Conservation (phyloP, 2,888 invertebrate genomes). For the Scrobipalpa atriplicella region DNA sequence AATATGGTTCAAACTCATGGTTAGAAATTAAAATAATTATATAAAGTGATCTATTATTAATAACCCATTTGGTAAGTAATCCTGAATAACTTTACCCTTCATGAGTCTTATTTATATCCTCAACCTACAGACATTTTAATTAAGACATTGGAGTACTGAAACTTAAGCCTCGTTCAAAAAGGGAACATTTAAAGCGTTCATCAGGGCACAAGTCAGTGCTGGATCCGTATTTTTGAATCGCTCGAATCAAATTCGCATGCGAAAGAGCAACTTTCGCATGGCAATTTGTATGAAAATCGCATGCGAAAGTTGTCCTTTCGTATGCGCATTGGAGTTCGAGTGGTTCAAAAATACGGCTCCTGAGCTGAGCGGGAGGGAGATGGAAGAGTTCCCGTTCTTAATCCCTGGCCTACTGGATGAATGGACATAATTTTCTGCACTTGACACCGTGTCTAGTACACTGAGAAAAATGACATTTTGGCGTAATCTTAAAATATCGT, state of each 20-base stretch:
- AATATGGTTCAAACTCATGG: too few species aligned
- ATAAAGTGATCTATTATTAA: too few species aligned
- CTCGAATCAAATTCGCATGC: too few species aligned
- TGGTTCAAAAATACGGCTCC: too few species aligned
- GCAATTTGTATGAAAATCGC: too few species aligned
- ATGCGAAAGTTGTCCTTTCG: too few species aligned
- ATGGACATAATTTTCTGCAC: conserved; percentile 81
- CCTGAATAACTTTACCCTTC: not conserved
- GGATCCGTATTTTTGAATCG: too few species aligned
- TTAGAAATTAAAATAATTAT: too few species aligned
- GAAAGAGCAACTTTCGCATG: too few species aligned
- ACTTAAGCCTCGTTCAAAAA: conserved; percentile 21
- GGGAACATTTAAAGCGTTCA: conserved; percentile 43
- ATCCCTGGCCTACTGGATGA: conserved; percentile 72
- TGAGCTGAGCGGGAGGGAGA: conserved; percentile 57
- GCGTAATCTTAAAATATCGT: too few species aligned
- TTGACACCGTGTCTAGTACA: conserved; percentile 73
- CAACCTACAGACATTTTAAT: conserved; percentile 53
- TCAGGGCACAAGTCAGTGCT: conserved; percentile 58
- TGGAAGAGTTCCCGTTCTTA: conserved; percentile 76
- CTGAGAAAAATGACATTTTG: too few species aligned
- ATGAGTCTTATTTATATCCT: conserved; percentile 10
- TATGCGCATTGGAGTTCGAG: too few species aligned
- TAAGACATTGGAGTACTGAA: conserved; percentile 37
- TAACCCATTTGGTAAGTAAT: not conserved